These are phyloP conservation scores for Phortica magna DNA, from an alignment of 2,888 invertebrate genomes.

Conservation along the genomic window DNA sequence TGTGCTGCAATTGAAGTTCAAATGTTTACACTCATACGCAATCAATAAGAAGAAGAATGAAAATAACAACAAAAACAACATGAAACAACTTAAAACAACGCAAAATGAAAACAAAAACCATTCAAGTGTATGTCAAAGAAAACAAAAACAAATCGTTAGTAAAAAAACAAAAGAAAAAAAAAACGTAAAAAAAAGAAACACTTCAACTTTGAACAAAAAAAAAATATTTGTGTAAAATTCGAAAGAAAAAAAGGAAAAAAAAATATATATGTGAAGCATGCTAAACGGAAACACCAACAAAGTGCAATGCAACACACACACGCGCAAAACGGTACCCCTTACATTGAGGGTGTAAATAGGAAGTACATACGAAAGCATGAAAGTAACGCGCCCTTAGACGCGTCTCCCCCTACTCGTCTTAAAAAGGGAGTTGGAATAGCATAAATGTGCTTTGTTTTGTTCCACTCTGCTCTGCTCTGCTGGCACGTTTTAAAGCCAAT, in stretches of 20 bases:
- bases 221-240: not conserved
- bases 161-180: conserved; percentile 26
- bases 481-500: conserved; percentile 55
- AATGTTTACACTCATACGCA: conserved; percentile 56
- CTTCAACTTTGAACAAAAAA: not conserved
- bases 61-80: conserved; percentile 33
- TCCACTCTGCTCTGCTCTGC: not conserved
- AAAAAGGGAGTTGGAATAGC: too few relatives aligned
- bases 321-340: not conserved
- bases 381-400: conserved; percentile 46
- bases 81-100: conserved; percentile 30
- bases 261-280: conserved; percentile 30
- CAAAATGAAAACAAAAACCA: conserved; percentile 13
- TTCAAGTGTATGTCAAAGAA: conserved; percentile 12
- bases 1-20: conserved; percentile 42
- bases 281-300: conserved; percentile 18
- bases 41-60: not conserved
- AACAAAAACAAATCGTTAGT: conserved; percentile 25
- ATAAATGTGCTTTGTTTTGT: not conserved
- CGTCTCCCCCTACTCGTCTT: too few relatives aligned
- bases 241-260: not conserved
- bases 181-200: conserved; percentile 14
- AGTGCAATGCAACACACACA: conserved; percentile 12
- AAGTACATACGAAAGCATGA: not conserved
- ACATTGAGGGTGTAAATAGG: not conserved